Base-by-base conservation (phyloP, 1,140 invertebrate genomes). In the Calephelis virginiensis region DNA sequence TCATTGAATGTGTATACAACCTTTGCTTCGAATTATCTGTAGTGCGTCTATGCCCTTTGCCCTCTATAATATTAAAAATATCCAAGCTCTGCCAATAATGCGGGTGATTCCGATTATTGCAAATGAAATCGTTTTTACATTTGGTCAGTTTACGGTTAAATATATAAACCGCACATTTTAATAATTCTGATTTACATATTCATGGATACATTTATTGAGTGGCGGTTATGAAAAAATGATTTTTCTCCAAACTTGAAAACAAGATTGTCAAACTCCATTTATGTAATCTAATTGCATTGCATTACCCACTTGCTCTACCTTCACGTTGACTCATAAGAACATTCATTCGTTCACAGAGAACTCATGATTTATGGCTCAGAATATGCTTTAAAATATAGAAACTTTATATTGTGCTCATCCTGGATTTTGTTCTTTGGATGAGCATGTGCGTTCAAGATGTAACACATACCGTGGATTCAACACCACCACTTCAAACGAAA, bases 171-270 rank as follows among this genome's bases (percentile, higher is more conserved):
- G 28, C 53, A 37, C 17, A 56, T 56, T 56, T 37, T 56, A 56
- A 56, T 56, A 56, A 56, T 56, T 56, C 17, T 56, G 17, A 56
- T 56, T 56, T 38, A 28, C 53, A 12, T 56, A 56, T 56, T 56
- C 53, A 56, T 28, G 53, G 37, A 56, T 28, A 56, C 11, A 56
- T 56, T 11, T 56, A 43, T 43, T 8, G 8, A 11, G 6, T 37
- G 53, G 10, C 37, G 12, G 37, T 56, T 37, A 37, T 37, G 11
- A 56, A 11, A 56, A 37, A 56, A 37, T 37, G 3, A 56, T 56
- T 56, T 53, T 28, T 53, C 49, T 13, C 49, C 17, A 9, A 14
- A 1, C 49, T 50, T 14, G 10, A 17, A 50, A 50, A n/a, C 49
- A 14, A 50, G 9, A 50, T 14, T 2, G 28, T 28, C 28, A 28